These are phyloP conservation scores for Oligia strigilis DNA, from an alignment of 2,888 invertebrate species.

Conservation along the genomic window DNA sequence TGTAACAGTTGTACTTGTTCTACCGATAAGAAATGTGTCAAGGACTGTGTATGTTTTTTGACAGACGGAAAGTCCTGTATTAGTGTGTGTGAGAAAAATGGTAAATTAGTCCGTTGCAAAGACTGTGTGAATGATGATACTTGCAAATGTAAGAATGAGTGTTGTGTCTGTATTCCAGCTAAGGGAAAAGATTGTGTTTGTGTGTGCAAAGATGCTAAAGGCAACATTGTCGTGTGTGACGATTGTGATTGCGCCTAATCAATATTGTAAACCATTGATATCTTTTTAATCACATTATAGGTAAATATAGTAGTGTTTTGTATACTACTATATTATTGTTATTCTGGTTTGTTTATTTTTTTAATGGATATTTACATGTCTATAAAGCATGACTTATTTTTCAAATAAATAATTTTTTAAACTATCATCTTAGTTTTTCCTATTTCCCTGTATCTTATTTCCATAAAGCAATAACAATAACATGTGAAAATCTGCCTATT, in stretches of 20 bases:
- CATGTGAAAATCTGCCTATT: neutral
- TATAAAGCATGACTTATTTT: no score
- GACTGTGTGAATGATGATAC: slow-evolving; percentile 60
- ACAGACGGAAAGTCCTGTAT: slow-evolving; percentile 60
- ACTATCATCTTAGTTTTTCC: neutral
- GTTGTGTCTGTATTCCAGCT: slow-evolving; percentile 36
- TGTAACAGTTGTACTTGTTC: slow-evolving; percentile 32
- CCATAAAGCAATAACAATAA: no score
- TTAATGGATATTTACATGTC: neutral
- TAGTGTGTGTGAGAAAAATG: slow-evolving; percentile 57
- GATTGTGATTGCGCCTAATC: slow-evolving; percentile 30
- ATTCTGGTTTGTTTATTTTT: slow-evolving; percentile 1
- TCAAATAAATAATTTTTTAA: neutral
- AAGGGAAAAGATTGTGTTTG: slow-evolving; percentile 25
- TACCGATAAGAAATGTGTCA: slow-evolving; percentile 6
- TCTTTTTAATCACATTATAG: slow-evolving; percentile 17
- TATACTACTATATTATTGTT: neutral
- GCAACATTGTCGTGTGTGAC: slow-evolving; percentile 12
- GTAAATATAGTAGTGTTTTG: slow-evolving; percentile 1
- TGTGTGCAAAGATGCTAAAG: slow-evolving; percentile 12
- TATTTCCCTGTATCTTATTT: neutral
- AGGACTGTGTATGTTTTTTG: slow-evolving; percentile 44
- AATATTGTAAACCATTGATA: slow-evolving; percentile 4
- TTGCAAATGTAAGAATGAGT: slow-evolving; percentile 59
- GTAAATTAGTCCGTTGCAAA: slow-evolving; percentile 58